Evolutionary conservation across 1,140 invertebrate genomes (phyloP).

Genomic region (Hyles euphorbiae): DNA sequence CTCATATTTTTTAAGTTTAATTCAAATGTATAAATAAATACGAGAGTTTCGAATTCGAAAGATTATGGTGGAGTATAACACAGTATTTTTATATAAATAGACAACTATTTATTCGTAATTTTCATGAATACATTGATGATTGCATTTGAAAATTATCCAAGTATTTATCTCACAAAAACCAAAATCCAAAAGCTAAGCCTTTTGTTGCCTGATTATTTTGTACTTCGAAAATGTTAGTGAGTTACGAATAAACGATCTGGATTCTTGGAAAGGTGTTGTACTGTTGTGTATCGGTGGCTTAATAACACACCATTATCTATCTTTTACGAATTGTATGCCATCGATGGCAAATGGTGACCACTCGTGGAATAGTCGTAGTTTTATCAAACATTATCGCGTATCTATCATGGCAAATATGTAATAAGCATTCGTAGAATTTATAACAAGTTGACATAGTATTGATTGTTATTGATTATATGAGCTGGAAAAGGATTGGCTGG

Average conservation of each 20-base stretch:
- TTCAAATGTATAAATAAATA: too few relatives aligned
- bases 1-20: too few relatives aligned
- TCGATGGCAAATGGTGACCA: constrained; percentile 1
- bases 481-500: background rate
- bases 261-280: constrained; percentile 40
- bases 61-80: too few relatives aligned
- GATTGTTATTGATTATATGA: constrained; percentile 1
- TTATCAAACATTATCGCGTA: constrained; percentile 7
- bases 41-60: too few relatives aligned
- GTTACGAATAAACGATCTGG: constrained; percentile 34
- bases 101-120: too few relatives aligned
- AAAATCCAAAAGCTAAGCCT: too few relatives aligned
- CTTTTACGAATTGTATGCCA: constrained; percentile 4
- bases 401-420: constrained; percentile 8
- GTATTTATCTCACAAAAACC: too few relatives aligned
- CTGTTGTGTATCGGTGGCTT: constrained; percentile 31
- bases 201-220: background rate
- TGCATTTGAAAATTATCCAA: too few relatives aligned
- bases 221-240: constrained; percentile 16
- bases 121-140: too few relatives aligned
- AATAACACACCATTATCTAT: constrained; percentile 31
- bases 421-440: constrained; percentile 8
- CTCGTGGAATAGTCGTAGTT: background rate
- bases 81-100: too few relatives aligned
- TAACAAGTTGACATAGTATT: constrained; percentile 6